Evolutionary conservation across 1,140 invertebrate species (phyloP), one percentile per base, ranked within the genome.

Genomic region (Drosophila truncata): DNA sequence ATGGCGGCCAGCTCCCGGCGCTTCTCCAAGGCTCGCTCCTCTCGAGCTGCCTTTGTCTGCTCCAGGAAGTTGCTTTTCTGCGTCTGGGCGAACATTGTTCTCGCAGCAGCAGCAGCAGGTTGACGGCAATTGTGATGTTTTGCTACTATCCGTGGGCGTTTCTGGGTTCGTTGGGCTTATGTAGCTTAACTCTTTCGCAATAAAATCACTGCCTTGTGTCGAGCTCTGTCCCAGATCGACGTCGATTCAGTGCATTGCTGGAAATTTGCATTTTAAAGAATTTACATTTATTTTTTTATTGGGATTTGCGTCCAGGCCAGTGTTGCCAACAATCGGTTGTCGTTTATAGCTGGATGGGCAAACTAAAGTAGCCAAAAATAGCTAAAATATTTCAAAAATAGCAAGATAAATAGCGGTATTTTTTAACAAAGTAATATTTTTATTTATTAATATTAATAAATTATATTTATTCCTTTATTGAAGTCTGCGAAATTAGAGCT

Each of bases 31-130:
- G 97, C 97, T 73, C 97, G 94, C 93, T 98, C 97, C 82, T 95
- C 95, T 73, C 98, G 94, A 9, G 97, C 97, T 27, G 96, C 96
- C 93, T 98, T 98, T 4, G 96, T 97, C 83, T 97, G 96, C 88
- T 97, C 96, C 77, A 97, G 93, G 88, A 97, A 97, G 75, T 91
- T 94, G 62, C 93, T 94, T 88, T 95, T 96, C 25, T 94, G 93
- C 18, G 94, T 93, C 66, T 93, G 93, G 80, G 93, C 93, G 84
- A 95, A 95, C 95, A 95, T 95, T 80, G 93, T 84, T 80, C 39
- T 72, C 42, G 31, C 52, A 47, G 47, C 31, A 5, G 20, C 33
- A 20, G 57, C 37, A 64, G 62, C 62, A 65, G 27, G 57, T 62
- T 62, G 37, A 65, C 13, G 9, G 27, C 31, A 13, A 25, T 47